phyloP scores from a whole-genome alignment of 2,888 invertebrate species.

The Brenthis hecate region DNA sequence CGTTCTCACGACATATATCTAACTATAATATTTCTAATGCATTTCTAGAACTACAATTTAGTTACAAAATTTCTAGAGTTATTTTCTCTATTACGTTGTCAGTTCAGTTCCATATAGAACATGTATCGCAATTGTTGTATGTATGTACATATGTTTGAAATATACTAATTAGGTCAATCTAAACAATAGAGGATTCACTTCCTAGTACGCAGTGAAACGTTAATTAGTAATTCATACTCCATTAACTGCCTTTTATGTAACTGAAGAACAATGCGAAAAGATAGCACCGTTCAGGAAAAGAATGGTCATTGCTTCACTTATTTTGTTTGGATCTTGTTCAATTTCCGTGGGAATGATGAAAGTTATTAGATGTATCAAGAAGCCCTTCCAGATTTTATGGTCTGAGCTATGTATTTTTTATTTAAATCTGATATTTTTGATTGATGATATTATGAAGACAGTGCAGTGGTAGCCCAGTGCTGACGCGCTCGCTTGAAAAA shows the following conservation, averaged over 20 bases:
- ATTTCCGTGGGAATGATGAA: conserved; percentile 59
- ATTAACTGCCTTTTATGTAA: conserved; percentile 75
- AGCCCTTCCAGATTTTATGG: background rate
- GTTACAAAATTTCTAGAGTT: background rate
- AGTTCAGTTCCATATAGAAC: background rate
- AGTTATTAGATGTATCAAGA: conserved; percentile 11
- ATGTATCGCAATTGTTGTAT: background rate
- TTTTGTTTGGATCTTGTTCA: conserved; percentile 52
- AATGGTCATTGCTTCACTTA: conserved; percentile 76
- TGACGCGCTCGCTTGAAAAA: too few species aligned
- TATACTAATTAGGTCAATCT: conserved; percentile 47
- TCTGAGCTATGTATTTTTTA: background rate
- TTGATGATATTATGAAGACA: too few species aligned
- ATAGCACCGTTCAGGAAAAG: conserved; percentile 72
- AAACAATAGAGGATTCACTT: conserved; percentile 67
- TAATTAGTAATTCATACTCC: conserved; percentile 72
- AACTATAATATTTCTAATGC: conserved; percentile 3
- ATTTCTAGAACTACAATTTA: background rate
- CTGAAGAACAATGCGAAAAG: conserved; percentile 71
- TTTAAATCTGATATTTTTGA: background rate
- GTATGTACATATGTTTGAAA: conserved; percentile 31
- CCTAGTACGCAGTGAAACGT: conserved; percentile 65
- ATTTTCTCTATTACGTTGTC: background rate
- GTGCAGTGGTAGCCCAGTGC: too few species aligned
- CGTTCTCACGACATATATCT: conserved; percentile 28